Conservation (phyloP, 2,888 invertebrate genomes). For the Aquatica leii region DNA sequence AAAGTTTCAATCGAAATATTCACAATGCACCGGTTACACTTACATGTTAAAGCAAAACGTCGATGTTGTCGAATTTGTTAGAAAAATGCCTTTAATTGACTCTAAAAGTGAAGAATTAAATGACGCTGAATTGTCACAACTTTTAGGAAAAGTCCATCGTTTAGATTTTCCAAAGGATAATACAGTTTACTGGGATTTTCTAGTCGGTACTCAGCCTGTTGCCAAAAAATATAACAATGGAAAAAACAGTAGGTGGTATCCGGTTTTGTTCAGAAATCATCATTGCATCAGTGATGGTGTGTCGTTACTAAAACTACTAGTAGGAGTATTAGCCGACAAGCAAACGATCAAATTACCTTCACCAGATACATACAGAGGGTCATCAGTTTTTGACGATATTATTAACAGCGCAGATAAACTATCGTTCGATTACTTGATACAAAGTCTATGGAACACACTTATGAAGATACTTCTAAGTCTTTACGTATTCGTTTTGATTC, state of each 20-base stretch:
- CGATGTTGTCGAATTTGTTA: background rate
- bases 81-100: background rate
- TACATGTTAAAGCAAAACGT: no score
- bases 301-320: conserved; percentile 1
- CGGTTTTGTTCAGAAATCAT: background rate
- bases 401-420: background rate
- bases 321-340: background rate
- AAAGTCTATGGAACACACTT: background rate
- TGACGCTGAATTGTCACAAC: background rate
- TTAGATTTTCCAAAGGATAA: background rate
- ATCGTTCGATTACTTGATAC: no score
- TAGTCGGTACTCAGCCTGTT: background rate
- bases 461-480: background rate
- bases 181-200: conserved; percentile 9
- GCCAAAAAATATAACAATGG: background rate
- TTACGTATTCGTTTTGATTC: background rate
- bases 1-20: background rate
- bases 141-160: background rate
- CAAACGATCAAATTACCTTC: background rate
- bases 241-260: background rate
- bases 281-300: conserved; percentile 8
- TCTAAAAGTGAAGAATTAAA: background rate
- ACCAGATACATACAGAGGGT: background rate
- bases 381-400: background rate
- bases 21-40: background rate